A percentile compares a stretch with the other conserved stretches of the same genome.
These are phyloP conservation scores for Zeuzera pyrina DNA, from an alignment of 2,888 invertebrate species.

Conservation along the genomic window DNA sequence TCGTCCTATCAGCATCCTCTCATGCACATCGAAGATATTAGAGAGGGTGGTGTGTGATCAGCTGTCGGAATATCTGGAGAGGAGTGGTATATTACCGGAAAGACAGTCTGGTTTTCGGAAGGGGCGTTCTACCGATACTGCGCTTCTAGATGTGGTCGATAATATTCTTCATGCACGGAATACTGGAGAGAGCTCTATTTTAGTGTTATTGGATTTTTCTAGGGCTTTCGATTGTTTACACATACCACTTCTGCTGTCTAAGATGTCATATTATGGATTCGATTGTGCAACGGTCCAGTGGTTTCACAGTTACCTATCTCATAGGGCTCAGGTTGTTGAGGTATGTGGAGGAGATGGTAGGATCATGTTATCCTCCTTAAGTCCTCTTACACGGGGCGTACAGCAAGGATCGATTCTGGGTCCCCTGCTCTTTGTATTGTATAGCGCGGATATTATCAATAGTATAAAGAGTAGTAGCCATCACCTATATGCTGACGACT, in stretches of 20 bases:
- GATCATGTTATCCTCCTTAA: background rate
- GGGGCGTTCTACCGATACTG: background rate
- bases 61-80: background rate
- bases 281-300: background rate
- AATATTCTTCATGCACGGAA: background rate
- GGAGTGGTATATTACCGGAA: background rate
- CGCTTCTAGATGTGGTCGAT: background rate
- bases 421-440: conserved; percentile 13
- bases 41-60: background rate
- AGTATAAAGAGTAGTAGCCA: conserved; percentile 7
- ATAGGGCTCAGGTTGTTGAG: background rate
- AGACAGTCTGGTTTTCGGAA: background rate
- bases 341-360: background rate
- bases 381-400: background rate
- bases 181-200: background rate
- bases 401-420: conserved; percentile 11
- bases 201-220: background rate
- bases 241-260: background rate
- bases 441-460: conserved; percentile 7
- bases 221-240: background rate
- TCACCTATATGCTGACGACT: conserved; percentile 12
- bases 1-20: background rate
- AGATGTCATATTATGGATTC: background rate
- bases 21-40: background rate
- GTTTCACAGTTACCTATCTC: background rate